A percentile compares a stretch with the other conserved stretches of the same genome.
Evolutionary conservation across 2,113 vertebrate species (phyloP).

Genomic region (Sterrhoptilus dennistouni): DNA sequence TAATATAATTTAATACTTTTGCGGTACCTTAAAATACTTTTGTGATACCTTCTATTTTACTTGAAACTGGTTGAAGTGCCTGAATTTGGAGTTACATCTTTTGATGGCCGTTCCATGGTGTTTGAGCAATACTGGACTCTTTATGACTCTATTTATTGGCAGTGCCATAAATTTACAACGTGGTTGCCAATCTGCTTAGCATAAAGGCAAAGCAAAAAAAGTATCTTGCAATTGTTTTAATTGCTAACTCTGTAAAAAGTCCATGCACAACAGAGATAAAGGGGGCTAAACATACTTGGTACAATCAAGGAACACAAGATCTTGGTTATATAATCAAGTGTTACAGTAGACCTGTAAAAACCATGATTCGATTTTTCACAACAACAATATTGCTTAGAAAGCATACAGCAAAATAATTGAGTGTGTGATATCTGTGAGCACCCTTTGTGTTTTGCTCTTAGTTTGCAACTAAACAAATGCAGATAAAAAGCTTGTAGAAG

Average conservation of each 20-base stretch:
- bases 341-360: neutral
- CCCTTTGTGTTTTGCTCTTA: neutral
- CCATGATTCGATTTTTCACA: neutral
- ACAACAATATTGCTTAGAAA: neutral
- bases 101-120: neutral
- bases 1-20: neutral
- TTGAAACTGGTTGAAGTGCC: neutral
- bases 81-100: neutral
- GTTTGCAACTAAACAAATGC: neutral
- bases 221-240: neutral
- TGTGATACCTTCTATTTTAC: neutral
- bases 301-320: neutral
- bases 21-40: neutral
- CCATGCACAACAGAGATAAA: neutral
- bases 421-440: neutral
- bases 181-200: neutral
- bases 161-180: neutral
- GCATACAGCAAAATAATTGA: neutral
- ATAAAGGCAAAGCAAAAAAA: neutral
- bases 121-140: neutral
- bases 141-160: neutral
- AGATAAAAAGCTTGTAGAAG: neutral
- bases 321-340: neutral
- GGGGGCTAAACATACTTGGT: accelerated
- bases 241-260: neutral